Percentiles rank a stretch among this genome's conserved stretches.
Conservation (phyloP, 2,888 invertebrate genomes). For the Chesias legatella region DNA sequence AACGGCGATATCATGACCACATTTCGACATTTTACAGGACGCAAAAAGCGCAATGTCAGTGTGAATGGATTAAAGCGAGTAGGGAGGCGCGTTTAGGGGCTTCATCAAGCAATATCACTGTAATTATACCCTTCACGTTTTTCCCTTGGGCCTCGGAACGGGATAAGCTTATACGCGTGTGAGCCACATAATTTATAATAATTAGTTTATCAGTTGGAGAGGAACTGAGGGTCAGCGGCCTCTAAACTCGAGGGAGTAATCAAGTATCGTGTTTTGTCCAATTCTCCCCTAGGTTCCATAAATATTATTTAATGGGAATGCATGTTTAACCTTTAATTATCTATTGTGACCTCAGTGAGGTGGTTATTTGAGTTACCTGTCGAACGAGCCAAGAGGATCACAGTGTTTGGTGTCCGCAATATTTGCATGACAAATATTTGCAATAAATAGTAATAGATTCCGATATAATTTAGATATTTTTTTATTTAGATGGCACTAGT, state of each 20-base stretch:
- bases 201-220: not conserved
- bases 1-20: too few species aligned
- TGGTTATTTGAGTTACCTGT: too few species aligned
- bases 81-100: constrained; percentile 4
- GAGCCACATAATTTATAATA: not conserved
- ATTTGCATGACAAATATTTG: too few species aligned
- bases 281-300: constrained; percentile 7
- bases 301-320: too few species aligned
- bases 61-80: constrained; percentile 5
- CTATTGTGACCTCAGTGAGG: too few species aligned
- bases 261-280: constrained; percentile 2
- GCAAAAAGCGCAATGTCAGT: constrained; percentile 5
- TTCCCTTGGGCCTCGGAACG: not conserved
- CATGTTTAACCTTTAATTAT: too few species aligned
- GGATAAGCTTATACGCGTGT: not conserved
- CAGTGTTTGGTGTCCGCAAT: too few species aligned
- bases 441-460: too few species aligned
- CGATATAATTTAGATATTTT: too few species aligned
- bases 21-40: not conserved
- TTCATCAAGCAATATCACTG: constrained; percentile 4
- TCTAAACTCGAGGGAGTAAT: constrained; percentile 10
- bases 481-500: too few species aligned
- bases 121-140: not conserved
- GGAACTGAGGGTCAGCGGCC: constrained; percentile 1
- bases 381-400: too few species aligned